phyloP scores from a whole-genome alignment of 1,140 invertebrate species.

The Lethrus apterus region DNA sequence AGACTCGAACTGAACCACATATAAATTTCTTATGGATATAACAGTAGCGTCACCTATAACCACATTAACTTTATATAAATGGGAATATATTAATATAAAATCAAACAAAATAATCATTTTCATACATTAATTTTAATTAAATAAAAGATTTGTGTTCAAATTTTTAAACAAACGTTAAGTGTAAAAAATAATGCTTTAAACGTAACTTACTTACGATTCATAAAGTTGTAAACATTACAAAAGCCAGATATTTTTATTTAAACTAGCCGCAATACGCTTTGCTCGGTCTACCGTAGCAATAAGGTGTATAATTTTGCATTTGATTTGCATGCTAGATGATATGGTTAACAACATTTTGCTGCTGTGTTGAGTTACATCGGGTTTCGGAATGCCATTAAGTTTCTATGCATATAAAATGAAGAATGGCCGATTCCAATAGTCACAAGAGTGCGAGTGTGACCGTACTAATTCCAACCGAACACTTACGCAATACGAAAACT shows the following conservation, averaged over 20 bases:
- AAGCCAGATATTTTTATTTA: slow-evolving; percentile 24
- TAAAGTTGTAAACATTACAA: slow-evolving; percentile 23
- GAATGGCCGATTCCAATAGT: slow-evolving; percentile 24
- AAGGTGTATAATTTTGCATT: slow-evolving; percentile 40
- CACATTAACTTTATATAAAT: too few relatives aligned
- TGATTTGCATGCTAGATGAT: slow-evolving; percentile 39
- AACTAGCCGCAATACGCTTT: slow-evolving; percentile 18
- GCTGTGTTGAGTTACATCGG: slow-evolving; percentile 32
- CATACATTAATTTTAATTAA: too few relatives aligned
- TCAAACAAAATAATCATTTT: too few relatives aligned
- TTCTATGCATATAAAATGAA: slow-evolving; percentile 39
- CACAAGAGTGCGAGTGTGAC: slow-evolving; percentile 12
- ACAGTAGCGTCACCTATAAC: too few relatives aligned
- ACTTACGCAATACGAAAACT: background rate
- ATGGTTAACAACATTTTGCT: slow-evolving; percentile 38
- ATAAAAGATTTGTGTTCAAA: too few relatives aligned
- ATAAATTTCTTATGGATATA: too few relatives aligned
- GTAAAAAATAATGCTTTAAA: too few relatives aligned
- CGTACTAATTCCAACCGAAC: background rate
- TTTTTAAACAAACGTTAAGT: too few relatives aligned
- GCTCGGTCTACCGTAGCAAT: slow-evolving; percentile 26
- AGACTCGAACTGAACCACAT: too few relatives aligned
- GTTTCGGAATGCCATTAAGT: slow-evolving; percentile 38
- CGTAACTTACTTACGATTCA: slow-evolving; percentile 22
- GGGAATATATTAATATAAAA: too few relatives aligned